Evolutionary conservation across 1,140 invertebrate species (phyloP).

Genomic region (Drosophila mayri): DNA sequence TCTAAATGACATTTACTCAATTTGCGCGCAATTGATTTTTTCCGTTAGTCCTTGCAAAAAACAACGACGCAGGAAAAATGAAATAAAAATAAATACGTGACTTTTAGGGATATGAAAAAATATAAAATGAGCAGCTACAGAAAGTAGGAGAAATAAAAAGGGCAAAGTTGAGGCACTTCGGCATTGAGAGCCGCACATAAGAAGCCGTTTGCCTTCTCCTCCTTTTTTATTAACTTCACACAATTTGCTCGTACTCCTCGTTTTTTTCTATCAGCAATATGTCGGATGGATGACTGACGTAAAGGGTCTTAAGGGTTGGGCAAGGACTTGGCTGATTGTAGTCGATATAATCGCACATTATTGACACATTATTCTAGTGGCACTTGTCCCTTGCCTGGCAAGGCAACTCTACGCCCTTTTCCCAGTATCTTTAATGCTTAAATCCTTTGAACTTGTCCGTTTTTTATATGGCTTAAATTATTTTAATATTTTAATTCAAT

Average conservation of each 20-base stretch:
- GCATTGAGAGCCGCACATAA: conserved; percentile 37
- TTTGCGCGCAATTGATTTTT: conserved; percentile 76
- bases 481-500: conserved; percentile 36
- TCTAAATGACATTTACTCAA: conserved; percentile 79
- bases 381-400: conserved; percentile 43
- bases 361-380: conserved; percentile 68
- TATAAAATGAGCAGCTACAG: conserved; percentile 43
- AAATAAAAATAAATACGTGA: conserved; percentile 67
- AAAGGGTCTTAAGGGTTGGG: conserved; percentile 12
- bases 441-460: not conserved
- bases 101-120: conserved; percentile 58
- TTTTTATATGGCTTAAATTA: conserved; percentile 5
- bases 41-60: conserved; percentile 17
- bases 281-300: conserved; percentile 31
- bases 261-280: conserved; percentile 29
- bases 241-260: conserved; percentile 32
- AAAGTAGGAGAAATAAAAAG: conserved; percentile 26
- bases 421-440: not conserved
- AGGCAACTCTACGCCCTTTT: not conserved
- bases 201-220: conserved; percentile 1
- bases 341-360: conserved; percentile 75
- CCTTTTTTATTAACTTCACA: conserved; percentile 35
- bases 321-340: conserved; percentile 42
- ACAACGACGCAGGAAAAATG: conserved; percentile 30
- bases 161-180: conserved; percentile 36